phyloP scores from a whole-genome alignment of 2,113 vertebrate genomes.

The Physeter macrocephalus region DNA sequence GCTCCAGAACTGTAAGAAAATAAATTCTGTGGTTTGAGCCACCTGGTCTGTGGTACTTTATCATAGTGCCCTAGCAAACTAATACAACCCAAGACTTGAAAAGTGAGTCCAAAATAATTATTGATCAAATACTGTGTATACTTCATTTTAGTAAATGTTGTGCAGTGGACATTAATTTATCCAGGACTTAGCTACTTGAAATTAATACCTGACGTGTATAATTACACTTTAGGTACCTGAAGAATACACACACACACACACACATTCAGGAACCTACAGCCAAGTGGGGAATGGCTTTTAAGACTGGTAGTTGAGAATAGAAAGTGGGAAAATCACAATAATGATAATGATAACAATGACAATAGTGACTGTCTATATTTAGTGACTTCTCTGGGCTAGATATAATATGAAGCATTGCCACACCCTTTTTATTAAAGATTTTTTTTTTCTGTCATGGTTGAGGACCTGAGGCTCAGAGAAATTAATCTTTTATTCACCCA shows the following conservation, averaged over 20 bases:
- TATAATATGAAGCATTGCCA: not conserved
- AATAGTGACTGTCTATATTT: not conserved
- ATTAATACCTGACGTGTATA: not conserved
- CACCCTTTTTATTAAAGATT: not conserved
- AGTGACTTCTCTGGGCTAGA: not conserved
- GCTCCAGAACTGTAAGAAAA: not conserved
- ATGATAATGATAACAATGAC: not conserved
- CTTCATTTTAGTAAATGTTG: not conserved
- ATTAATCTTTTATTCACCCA: not conserved
- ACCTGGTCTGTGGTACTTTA: not conserved
- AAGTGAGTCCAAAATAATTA: not conserved
- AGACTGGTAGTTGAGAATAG: not conserved
- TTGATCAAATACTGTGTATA: not conserved
- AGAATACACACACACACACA: not conserved
- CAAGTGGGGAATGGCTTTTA: not conserved
- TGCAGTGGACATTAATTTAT: not conserved
- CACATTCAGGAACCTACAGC: not conserved
- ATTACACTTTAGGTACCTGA: not conserved
- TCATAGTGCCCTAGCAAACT: not conserved
- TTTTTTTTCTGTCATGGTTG: not conserved
- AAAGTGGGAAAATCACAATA: not conserved
- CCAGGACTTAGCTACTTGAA: not conserved
- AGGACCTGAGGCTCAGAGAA: not conserved
- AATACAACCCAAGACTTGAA: not conserved
- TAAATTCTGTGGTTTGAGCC: not conserved